Base-by-base conservation (phyloP, 2,888 invertebrate species). In the Drosophila falleni region DNA sequence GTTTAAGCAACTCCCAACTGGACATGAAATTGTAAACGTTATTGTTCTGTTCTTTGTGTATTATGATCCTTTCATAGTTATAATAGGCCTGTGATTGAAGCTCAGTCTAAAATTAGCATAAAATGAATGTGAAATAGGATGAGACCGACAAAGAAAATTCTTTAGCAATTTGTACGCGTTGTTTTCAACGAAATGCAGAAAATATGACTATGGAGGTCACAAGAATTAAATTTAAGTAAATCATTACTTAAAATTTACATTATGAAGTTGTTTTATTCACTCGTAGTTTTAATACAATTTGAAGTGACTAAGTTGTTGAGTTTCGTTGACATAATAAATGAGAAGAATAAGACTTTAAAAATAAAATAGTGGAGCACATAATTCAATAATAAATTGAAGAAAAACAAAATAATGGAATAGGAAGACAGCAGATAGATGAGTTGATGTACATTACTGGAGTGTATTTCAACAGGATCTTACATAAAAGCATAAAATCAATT, bases 51-150 rank as follows among this genome's bases (percentile, higher is more conserved):
- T 54, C 4, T 16, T 54, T 29, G 5, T 29, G 54, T 29, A 54
- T 31, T 54, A 13, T 3, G 31, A 55, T n/a, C 42, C 19, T 55
- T 42, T 31, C 42, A 42, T 55, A 23, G 42, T 55, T 55, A 23
- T 42, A 55, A 42, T 42, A 31, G 55, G 15, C 11, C 39, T 53
- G 37, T 39, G 53, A 39, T 53, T 51, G 37, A 26, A 37, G 51
- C 51, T 51, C 16, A 26, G 41, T 29, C 31, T 13, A 9, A 16
- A 44, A 23, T 44, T 42, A 16, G 54, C 42, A 31, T 42, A n/a
- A 33, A 59, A 31, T 19, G n/a, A 49, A 31, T 37, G 23, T n/a
- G 55, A 55, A 35, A 16, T 15, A 3, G 39, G 6, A 53, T 19
- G 3, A 44, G 8, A 15, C 3, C 16, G 42, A 6, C 29, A 44